A percentile compares a stretch with the other conserved stretches of the same genome.
Evolutionary conservation across 1,140 invertebrate species (phyloP).

Genomic region (Drosophila sucinea): DNA sequence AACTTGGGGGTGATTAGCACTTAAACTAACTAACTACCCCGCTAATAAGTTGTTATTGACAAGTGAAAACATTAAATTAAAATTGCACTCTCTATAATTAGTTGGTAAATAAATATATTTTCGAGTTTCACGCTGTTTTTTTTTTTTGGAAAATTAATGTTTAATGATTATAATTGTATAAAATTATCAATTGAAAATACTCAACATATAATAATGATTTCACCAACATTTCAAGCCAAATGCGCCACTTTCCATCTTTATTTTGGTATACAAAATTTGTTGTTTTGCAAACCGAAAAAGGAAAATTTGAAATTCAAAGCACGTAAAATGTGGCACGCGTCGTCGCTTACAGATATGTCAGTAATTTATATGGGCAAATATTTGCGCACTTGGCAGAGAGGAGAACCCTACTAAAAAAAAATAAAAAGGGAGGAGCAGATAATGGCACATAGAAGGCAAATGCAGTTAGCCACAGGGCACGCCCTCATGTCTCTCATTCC

Average conservation of each 20-base stretch:
- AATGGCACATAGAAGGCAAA: slow-evolving; percentile 15
- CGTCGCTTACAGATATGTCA: slow-evolving; percentile 60
- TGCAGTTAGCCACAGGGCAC: slow-evolving; percentile 49
- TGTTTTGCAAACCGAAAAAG: slow-evolving; percentile 17
- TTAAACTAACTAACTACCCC: no score
- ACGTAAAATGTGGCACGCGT: slow-evolving; percentile 54
- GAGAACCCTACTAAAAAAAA: background rate
- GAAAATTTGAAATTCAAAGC: slow-evolving; percentile 68
- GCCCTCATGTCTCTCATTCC: slow-evolving; percentile 4
- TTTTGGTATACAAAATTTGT: background rate
- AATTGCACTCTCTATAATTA: no score
- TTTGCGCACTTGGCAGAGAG: slow-evolving; percentile 48
- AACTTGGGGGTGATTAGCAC: no score
- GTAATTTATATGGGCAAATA: slow-evolving; percentile 78
- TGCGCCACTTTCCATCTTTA: background rate
- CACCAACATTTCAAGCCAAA: background rate
- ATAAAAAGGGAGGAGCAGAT: background rate
- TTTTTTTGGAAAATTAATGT: no score
- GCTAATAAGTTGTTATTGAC: no score
- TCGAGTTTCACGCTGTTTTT: no score
- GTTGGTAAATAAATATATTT: no score
- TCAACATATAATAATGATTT: background rate
- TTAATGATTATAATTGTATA: background rate
- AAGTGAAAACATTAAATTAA: no score
- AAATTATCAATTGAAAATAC: background rate